A percentile compares a stretch with the other conserved stretches of the same genome.
Evolutionary conservation across 2,888 invertebrate species (phyloP).

Genomic region (Pandemis cinnamomeana): DNA sequence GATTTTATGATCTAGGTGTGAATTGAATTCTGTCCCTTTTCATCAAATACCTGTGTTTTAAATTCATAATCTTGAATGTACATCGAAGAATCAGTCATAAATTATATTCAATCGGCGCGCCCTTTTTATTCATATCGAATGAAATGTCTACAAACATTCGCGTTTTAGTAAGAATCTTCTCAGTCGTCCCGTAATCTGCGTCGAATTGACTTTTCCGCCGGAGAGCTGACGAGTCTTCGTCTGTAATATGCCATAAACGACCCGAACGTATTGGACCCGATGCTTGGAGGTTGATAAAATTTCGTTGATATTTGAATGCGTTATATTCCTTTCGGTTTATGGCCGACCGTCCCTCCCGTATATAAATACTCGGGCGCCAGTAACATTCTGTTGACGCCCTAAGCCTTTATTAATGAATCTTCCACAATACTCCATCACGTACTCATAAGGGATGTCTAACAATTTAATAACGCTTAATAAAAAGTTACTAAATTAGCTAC

Average conservation of each 20-base stretch:
- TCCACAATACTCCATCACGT: slow-evolving; percentile 51
- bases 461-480: slow-evolving; percentile 66
- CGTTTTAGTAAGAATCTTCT: slow-evolving; percentile 69
- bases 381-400: slow-evolving; percentile 64
- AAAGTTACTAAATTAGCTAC: slow-evolving; percentile 66
- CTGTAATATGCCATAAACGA: slow-evolving; percentile 81
- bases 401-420: slow-evolving; percentile 69
- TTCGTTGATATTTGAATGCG: slow-evolving; percentile 82
- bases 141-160: slow-evolving; percentile 64
- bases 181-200: slow-evolving; percentile 75
- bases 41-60: neutral
- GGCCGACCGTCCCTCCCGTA: slow-evolving; percentile 69
- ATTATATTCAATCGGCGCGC: slow-evolving; percentile 44
- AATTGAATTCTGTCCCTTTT: neutral
- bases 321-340: slow-evolving; percentile 75
- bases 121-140: slow-evolving; percentile 64
- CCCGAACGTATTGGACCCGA: slow-evolving; percentile 78
- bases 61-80: slow-evolving; percentile 25
- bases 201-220: slow-evolving; percentile 81
- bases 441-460: slow-evolving; percentile 43
- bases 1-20: neutral
- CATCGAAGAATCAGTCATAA: slow-evolving; percentile 12
- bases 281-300: slow-evolving; percentile 78
- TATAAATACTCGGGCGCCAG: slow-evolving; percentile 67
- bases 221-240: slow-evolving; percentile 77